Conservation (phyloP, 2,888 invertebrate genomes). For the Dolomedes plantarius region DNA sequence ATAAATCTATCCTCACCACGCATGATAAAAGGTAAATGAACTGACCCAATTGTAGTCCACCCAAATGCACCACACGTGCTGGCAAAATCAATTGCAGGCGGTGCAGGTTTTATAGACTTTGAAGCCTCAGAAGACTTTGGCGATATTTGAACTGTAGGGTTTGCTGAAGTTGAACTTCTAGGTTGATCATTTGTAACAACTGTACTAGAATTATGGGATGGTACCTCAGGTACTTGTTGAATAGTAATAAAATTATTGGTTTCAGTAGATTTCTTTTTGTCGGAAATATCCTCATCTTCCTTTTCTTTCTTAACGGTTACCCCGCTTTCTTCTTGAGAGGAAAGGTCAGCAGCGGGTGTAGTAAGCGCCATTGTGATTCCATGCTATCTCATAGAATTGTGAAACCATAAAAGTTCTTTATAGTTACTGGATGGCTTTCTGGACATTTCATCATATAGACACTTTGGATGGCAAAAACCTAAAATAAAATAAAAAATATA, state of each 20-base stretch:
- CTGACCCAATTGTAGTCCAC: constrained; percentile 89
- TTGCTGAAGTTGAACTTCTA: constrained; percentile 14
- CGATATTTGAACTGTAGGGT: constrained; percentile 33
- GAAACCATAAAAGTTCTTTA: constrained; percentile 23
- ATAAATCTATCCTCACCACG: constrained; percentile 85
- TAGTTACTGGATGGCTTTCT: not conserved
- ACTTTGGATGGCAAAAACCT: not conserved
- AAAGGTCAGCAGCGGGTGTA: constrained; percentile 67
- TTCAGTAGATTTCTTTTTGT: constrained; percentile 16
- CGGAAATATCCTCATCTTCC: constrained; percentile 29
- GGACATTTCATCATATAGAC: not conserved
- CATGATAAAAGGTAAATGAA: constrained; percentile 87
- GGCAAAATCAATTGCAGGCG: constrained; percentile 76
- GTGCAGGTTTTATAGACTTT: constrained; percentile 19
- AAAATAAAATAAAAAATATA: no score
- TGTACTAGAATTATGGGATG: constrained; percentile 43
- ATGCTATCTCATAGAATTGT: constrained; percentile 58
- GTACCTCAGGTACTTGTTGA: constrained; percentile 45
- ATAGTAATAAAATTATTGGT: constrained; percentile 40
- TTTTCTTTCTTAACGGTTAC: constrained; percentile 61
- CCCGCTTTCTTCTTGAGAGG: constrained; percentile 53
- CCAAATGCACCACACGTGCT: constrained; percentile 84
- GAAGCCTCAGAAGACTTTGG: constrained; percentile 12
- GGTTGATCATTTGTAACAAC: constrained; percentile 32
- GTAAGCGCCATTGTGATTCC: constrained; percentile 66